A percentile compares a stretch with the other conserved stretches of the same genome.
These are phyloP conservation scores for Formica selysi DNA, from an alignment of 1,140 invertebrate genomes.

Conservation along the genomic window DNA sequence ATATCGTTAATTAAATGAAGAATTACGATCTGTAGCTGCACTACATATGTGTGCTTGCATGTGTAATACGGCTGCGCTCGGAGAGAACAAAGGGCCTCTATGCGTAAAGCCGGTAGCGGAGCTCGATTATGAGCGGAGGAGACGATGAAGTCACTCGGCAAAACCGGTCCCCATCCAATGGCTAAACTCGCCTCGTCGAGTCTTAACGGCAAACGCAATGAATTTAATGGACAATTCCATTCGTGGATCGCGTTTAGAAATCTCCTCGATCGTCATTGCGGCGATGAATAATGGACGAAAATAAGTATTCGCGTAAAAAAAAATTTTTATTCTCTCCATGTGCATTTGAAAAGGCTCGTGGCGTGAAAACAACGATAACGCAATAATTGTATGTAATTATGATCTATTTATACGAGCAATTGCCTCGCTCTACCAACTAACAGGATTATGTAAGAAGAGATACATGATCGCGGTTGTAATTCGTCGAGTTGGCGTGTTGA, in stretches of 20 bases:
- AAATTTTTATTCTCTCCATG: neutral
- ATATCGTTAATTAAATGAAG: constrained; percentile 67
- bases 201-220: constrained; percentile 48
- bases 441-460: constrained; percentile 34
- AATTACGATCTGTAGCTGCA: constrained; percentile 26
- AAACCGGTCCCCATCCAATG: constrained; percentile 63
- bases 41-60: neutral
- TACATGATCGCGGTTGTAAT: neutral
- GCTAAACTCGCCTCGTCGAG: constrained; percentile 29
- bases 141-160: constrained; percentile 71
- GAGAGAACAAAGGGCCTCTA: constrained; percentile 66
- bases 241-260: constrained; percentile 42
- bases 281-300: constrained; percentile 6
- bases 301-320: neutral
- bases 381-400: constrained; percentile 40
- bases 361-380: neutral
- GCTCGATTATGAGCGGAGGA: constrained; percentile 66
- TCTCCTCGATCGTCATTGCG: neutral
- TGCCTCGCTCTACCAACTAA: constrained; percentile 30
- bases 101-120: constrained; percentile 56
- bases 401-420: neutral
- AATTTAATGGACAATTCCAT: constrained; percentile 67
- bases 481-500: neutral
- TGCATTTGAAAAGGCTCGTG: neutral
- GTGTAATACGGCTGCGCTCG: constrained; percentile 12